A percentile compares a stretch with the other conserved stretches of the same genome.
Conservation (phyloP, 2,888 invertebrate species). For the Chrysolina americana region DNA sequence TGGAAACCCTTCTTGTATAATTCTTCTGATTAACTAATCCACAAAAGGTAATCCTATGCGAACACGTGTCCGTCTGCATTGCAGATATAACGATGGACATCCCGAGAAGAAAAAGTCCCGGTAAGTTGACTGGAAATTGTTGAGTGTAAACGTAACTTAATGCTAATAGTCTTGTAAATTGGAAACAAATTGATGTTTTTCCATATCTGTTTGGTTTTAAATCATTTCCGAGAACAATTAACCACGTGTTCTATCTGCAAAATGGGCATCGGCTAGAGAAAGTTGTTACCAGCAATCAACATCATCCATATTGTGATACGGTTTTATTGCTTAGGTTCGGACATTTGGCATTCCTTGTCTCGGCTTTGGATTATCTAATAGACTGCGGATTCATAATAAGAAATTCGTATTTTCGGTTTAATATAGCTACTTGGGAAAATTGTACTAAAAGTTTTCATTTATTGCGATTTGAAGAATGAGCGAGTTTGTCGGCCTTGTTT, state of each 20-base stretch:
- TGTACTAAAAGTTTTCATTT: too few species aligned
- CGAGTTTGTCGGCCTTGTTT: too few species aligned
- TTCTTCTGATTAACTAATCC: not conserved
- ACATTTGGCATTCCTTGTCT: conserved; percentile 16
- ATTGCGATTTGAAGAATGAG: too few species aligned
- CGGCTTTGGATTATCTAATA: conserved; percentile 20
- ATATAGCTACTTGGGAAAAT: too few species aligned
- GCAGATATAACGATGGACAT: conserved; percentile 1
- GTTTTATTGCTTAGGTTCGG: conserved; percentile 20
- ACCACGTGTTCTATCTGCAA: conserved; percentile 53
- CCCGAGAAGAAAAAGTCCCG: conserved; percentile 37
- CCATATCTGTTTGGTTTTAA: conserved; percentile 48
- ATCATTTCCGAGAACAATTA: conserved; percentile 55
- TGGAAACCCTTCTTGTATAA: not conserved
- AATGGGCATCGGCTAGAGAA: conserved; percentile 49
- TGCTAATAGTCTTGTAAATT: conserved; percentile 52
- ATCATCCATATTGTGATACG: conserved; percentile 27
- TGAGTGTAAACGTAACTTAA: conserved; percentile 40
- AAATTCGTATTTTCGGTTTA: too few species aligned
- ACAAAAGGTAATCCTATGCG: conserved; percentile 26
- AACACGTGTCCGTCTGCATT: conserved; percentile 29
- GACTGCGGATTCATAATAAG: not conserved
- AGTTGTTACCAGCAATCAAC: conserved; percentile 45
- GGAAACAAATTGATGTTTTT: conserved; percentile 51
- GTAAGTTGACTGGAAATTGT: conserved; percentile 38